phyloP scores from a whole-genome alignment of 2,888 invertebrate genomes.

The Syrista parreyssii region DNA sequence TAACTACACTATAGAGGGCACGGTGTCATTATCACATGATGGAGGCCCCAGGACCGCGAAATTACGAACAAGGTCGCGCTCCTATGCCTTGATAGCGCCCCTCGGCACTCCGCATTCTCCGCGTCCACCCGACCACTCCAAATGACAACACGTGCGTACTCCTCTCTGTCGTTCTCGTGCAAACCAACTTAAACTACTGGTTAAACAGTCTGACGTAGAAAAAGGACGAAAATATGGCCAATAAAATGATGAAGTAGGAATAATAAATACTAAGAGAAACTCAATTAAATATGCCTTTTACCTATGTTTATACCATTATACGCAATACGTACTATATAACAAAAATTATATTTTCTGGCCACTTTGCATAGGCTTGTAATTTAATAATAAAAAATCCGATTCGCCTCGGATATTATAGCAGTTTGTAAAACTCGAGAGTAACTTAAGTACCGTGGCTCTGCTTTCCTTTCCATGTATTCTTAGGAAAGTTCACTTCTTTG shows the following conservation, averaged over 20 bases:
- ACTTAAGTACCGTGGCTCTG: background rate
- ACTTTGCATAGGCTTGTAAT: background rate
- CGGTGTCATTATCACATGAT: conserved; percentile 39
- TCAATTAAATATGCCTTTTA: background rate
- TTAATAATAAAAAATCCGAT: background rate
- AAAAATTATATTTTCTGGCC: background rate
- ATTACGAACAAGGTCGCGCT: conserved; percentile 40
- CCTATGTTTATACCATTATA: background rate
- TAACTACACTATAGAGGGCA: conserved; percentile 29
- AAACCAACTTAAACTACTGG: background rate
- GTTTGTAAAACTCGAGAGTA: background rate
- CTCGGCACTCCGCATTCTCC: conserved; percentile 4
- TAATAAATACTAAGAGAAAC: background rate
- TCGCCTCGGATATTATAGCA: background rate
- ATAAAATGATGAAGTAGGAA: background rate
- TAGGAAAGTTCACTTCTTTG: background rate
- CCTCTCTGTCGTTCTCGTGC: background rate
- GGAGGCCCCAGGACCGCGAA: conserved; percentile 36
- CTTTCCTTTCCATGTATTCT: background rate
- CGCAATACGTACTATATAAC: background rate
- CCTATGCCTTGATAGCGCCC: conserved; percentile 13
- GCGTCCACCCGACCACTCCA: conserved; percentile 10
- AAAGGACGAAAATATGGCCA: background rate
- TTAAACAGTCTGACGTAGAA: background rate
- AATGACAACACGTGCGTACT: conserved; percentile 3